Conservation (phyloP, 1,140 invertebrate genomes). For the Radopholus similis region DNA sequence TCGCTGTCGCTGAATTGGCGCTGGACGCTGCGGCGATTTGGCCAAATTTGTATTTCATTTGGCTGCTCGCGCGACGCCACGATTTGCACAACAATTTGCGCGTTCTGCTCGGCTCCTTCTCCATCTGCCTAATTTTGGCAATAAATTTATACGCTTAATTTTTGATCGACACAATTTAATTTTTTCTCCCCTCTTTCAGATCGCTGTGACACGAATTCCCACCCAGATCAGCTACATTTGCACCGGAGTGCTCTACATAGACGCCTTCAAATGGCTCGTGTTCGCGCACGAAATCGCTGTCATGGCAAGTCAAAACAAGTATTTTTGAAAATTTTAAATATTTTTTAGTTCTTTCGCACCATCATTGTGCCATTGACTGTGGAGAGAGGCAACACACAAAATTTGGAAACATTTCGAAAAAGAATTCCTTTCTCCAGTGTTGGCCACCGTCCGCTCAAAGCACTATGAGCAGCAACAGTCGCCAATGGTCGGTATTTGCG, state of each 20-base stretch:
- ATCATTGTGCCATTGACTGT: constrained; percentile 24
- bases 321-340: constrained; percentile 6
- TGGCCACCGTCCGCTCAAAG: constrained; percentile 21
- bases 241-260: constrained; percentile 16
- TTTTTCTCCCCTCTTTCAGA: constrained; percentile 3
- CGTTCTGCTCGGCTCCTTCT: constrained; percentile 15
- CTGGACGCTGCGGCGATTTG: constrained; percentile 10
- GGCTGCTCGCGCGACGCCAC: constrained; percentile 4
- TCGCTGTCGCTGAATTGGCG: constrained; percentile 14
- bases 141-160: constrained; percentile 2
- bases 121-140: not conserved
- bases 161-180: not conserved
- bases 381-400: constrained; percentile 3
- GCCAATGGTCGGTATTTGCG: constrained; percentile 10
- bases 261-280: constrained; percentile 11
- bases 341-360: constrained; percentile 9
- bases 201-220: constrained; percentile 23
- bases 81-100: constrained; percentile 27
- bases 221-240: constrained; percentile 14
- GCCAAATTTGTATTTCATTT: constrained; percentile 22
- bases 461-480: constrained; percentile 15
- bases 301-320: constrained; percentile 1
- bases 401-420: not conserved
- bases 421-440: not conserved
- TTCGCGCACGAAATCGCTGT: constrained; percentile 22